phyloP scores from a whole-genome alignment of 2,888 invertebrate species.

The Acleris cristana region DNA sequence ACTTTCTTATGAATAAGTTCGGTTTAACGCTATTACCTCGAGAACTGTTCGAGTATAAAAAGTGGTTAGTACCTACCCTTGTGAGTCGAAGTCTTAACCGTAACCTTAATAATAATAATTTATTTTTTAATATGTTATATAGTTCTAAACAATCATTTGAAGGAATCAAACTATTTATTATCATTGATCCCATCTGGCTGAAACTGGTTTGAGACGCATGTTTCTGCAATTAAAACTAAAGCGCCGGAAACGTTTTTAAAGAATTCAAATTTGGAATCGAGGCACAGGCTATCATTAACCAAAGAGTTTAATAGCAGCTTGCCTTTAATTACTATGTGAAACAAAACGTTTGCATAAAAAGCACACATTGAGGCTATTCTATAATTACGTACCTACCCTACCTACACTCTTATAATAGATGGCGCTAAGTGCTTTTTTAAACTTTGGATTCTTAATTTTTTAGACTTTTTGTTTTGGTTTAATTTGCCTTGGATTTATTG shows the following conservation, averaged over 20 bases:
- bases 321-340: constrained; percentile 60
- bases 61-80: too few relatives aligned
- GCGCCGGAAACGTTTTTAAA: constrained; percentile 47
- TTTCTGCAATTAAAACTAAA: constrained; percentile 4
- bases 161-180: not conserved
- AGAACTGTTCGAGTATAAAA: too few relatives aligned
- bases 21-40: too few relatives aligned
- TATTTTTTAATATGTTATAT: too few relatives aligned
- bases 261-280: constrained; percentile 53
- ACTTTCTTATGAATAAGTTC: too few relatives aligned
- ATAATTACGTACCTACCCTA: constrained; percentile 53
- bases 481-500: not conserved
- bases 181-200: not conserved
- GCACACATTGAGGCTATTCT: constrained; percentile 48
- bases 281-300: constrained; percentile 63
- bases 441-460: not conserved
- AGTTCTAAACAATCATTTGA: not conserved
- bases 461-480: not conserved
- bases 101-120: too few relatives aligned
- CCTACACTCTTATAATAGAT: constrained; percentile 51
- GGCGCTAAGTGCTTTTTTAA: constrained; percentile 42
- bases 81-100: too few relatives aligned
- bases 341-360: constrained; percentile 49
- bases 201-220: not conserved
- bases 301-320: constrained; percentile 56